These are phyloP conservation scores for Mixornis gularis DNA, from an alignment of 2,113 vertebrate species.

Conservation along the genomic window DNA sequence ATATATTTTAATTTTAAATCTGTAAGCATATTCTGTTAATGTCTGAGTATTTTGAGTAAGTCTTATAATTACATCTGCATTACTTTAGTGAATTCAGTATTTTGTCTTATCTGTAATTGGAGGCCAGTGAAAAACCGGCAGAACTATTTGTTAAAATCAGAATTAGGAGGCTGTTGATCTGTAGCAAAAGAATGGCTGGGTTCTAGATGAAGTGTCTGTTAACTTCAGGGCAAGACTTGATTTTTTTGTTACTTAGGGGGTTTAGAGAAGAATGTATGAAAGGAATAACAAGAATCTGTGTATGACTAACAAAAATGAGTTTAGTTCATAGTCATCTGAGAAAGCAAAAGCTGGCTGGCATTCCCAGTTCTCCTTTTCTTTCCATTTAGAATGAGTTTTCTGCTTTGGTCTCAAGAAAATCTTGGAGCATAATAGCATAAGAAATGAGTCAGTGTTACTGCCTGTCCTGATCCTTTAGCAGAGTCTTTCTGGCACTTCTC, in stretches of 20 bases:
- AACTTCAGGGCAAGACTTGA: neutral
- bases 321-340: neutral
- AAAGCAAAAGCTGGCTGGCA: constrained; percentile 3
- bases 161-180: neutral
- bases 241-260: neutral
- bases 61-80: neutral
- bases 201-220: neutral
- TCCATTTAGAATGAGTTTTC: neutral
- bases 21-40: neutral
- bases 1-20: neutral
- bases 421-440: neutral
- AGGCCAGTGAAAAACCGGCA: neutral
- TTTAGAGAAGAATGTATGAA: neutral
- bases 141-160: neutral
- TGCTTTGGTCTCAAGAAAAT: neutral
- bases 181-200: neutral
- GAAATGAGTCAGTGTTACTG: constrained; percentile 37
- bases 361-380: constrained; percentile 6
- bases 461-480: neutral
- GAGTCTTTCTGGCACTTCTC: neutral
- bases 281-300: neutral
- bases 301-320: neutral
- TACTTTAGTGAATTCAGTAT: neutral
- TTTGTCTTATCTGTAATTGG: neutral
- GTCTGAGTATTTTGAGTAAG: neutral